Percentiles rank a stretch among this genome's conserved stretches.
These are phyloP conservation scores for Lepas anatifera DNA, from an alignment of 2,888 invertebrate genomes.

Conservation along the genomic window DNA sequence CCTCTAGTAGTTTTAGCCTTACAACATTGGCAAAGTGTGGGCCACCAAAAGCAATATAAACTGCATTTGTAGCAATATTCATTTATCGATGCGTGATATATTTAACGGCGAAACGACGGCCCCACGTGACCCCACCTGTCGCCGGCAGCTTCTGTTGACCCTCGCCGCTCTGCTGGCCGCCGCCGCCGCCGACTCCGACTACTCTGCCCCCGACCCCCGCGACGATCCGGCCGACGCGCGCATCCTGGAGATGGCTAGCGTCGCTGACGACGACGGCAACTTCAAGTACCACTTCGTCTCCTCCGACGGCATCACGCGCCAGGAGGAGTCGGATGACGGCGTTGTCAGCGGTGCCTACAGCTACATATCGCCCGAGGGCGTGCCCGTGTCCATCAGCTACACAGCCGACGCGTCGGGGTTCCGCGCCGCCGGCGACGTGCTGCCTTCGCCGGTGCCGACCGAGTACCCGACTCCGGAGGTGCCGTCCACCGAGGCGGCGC, in stretches of 20 bases:
- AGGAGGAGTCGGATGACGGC: not conserved
- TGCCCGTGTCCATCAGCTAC: not conserved
- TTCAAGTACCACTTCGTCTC: not conserved
- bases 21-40: too few species aligned
- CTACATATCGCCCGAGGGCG: not conserved
- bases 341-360: not conserved
- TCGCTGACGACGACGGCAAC: not conserved
- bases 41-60: too few species aligned
- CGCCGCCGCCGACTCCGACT: not conserved
- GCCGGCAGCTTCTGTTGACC: too few species aligned
- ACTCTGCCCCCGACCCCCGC: not conserved
- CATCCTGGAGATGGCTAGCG: not conserved
- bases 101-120: too few species aligned
- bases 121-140: too few species aligned
- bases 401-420: not conserved
- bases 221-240: not conserved
- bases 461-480: constrained; percentile 6
- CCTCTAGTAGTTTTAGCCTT: too few species aligned
- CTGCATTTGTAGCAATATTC: too few species aligned
- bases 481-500: constrained; percentile 2
- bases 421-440: constrained; percentile 1
- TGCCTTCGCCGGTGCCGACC: not conserved
- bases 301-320: not conserved
- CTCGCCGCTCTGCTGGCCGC: not conserved
- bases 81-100: too few species aligned